Base-by-base conservation (phyloP, 2,797 vertebrate species). In the Fringilla coelebs region DNA sequence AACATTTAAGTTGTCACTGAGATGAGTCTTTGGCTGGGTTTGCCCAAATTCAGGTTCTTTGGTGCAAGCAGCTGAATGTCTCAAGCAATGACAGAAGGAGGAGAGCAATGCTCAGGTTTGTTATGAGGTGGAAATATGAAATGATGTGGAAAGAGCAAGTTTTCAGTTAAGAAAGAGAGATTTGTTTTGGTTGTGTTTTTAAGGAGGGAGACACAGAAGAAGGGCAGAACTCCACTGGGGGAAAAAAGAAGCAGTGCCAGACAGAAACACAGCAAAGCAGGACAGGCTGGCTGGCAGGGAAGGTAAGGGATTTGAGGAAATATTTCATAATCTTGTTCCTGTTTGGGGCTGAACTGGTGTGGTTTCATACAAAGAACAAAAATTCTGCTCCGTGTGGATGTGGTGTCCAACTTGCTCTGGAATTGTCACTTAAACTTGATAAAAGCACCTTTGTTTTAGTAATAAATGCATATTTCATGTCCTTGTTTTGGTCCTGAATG, bases 161-260 rank as follows among this genome's bases (percentile, higher is more conserved):
- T 58, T 81, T 74, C 17, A 17, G 18, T 45, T 72, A 26, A 4
- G 41, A 63, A 71, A 66, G 17, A 25, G 16, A 75, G 9, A 10
- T 16, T 38, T 40, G 41, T 24, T 60, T 49, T 40, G 5, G 8
- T 48, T 70, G 5, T 51, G 3, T 51, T 77, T 91, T 86, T 71
- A 16, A 36, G 34, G 45, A 26, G n/a, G 51, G 22, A 63, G 40
- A 29, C 3, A 6, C 6, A 36, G 32, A 77, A 46, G 28, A 54
- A 51, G 8, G 4, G 9, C 72, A 8, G 12, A 70, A 43, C 5
- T 31, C 19, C 45, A 48, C 0, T 5, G 8, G 3, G 4, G 2
- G 3, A 7, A 13, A 58, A 24, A 51, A 72, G 20, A n/a, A 55
- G 57, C 43, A 16, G 49, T 73, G 67, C 17, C 6, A 36, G 36